Percentiles rank a stretch among this genome's conserved stretches.
Evolutionary conservation across 2,888 invertebrate species (phyloP).

Genomic region (Teinopalpus imperialis): DNA sequence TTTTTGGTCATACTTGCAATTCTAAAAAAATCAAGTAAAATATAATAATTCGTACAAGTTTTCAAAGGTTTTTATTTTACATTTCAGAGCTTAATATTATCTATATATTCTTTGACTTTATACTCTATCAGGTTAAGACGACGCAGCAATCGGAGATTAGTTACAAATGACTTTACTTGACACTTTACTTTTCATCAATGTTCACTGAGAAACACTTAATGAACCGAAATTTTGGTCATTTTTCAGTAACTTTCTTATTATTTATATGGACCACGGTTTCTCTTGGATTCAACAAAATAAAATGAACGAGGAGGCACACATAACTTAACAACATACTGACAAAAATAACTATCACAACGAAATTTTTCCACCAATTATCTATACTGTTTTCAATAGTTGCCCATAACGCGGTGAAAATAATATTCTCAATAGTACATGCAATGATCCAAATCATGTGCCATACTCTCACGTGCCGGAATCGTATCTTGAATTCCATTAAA

Average conservation of each 20-base stretch:
- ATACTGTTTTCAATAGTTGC: constrained; percentile 66
- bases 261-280: constrained; percentile 73
- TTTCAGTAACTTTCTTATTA: constrained; percentile 38
- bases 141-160: too few relatives aligned
- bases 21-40: too few relatives aligned
- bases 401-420: constrained; percentile 87
- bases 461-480: constrained; percentile 86
- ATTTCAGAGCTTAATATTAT: too few relatives aligned
- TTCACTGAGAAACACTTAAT: too few relatives aligned
- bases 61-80: too few relatives aligned
- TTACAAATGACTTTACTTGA: too few relatives aligned
- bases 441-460: constrained; percentile 87
- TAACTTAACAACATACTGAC: constrained; percentile 82
- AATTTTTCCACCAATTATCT: constrained; percentile 87
- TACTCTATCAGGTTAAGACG: too few relatives aligned
- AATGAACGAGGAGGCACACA: constrained; percentile 84
- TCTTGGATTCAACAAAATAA: constrained; percentile 83
- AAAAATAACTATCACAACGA: constrained; percentile 83
- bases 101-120: too few relatives aligned
- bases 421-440: constrained; percentile 85
- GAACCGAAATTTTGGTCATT: too few relatives aligned
- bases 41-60: too few relatives aligned
- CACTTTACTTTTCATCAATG: too few relatives aligned
- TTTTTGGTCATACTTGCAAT: too few relatives aligned
- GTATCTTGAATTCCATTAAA: constrained; percentile 89